These are phyloP conservation scores for Epizoanthus fatuus DNA, from an alignment of 92 coral and sea anemone genomes.

Conservation along the genomic window DNA sequence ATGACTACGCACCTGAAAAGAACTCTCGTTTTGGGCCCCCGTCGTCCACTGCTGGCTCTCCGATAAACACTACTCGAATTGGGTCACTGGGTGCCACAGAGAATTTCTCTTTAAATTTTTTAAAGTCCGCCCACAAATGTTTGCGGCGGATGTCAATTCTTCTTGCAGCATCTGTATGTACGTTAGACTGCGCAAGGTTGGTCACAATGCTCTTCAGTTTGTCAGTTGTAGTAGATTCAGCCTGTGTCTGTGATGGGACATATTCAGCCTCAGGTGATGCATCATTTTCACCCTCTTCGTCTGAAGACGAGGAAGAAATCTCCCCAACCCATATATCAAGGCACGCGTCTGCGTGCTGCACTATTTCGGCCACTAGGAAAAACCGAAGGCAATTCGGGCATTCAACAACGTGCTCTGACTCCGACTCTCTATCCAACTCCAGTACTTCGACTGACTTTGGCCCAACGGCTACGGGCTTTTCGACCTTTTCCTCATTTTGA, in stretches of 20 bases:
- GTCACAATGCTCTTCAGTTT: conserved; percentile 12
- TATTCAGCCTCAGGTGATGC: no score
- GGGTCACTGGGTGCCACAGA: conserved; percentile 12
- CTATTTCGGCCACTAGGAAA: conserved; percentile 26
- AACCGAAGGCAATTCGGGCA: conserved; percentile 33
- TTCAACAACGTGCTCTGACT: background rate
- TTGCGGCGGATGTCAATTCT: conserved; percentile 28
- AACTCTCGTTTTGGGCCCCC: conserved; percentile 18
- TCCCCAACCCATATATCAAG: conserved; percentile 47
- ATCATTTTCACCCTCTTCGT: background rate
- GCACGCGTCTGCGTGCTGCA: conserved; percentile 38
- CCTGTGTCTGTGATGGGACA: no score
- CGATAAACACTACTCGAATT: conserved; percentile 37
- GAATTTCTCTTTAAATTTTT: conserved; percentile 17
- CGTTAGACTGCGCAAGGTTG: background rate
- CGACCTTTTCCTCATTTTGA: no score
- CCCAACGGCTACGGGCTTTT: no score
- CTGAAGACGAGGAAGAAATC: background rate
- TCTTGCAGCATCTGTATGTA: background rate
- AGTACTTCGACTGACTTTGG: no score
- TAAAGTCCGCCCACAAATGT: conserved; percentile 35
- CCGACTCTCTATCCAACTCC: no score
- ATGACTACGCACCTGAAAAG: conserved; percentile 32
- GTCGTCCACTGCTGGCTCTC: conserved; percentile 47
- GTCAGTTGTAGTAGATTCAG: no score